These are phyloP conservation scores for Xestia ashworthii DNA, from an alignment of 2,888 invertebrate genomes.

Conservation along the genomic window DNA sequence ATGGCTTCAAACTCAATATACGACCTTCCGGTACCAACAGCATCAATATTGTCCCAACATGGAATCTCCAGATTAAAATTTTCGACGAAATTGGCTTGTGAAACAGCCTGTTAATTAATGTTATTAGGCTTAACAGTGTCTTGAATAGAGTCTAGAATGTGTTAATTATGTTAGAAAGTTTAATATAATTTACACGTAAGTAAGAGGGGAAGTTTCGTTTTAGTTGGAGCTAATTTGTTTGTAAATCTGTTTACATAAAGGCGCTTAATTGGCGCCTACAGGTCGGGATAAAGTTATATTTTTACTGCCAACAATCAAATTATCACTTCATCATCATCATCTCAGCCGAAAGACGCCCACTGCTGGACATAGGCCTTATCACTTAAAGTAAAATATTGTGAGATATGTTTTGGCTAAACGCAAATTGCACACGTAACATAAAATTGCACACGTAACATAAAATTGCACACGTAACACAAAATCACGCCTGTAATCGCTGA, in stretches of 20 bases:
- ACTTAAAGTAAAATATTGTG: background rate
- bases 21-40: slow-evolving; percentile 38
- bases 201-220: background rate
- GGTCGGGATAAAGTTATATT: background rate
- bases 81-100: slow-evolving; percentile 24
- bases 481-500: too few species aligned
- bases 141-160: slow-evolving; percentile 21
- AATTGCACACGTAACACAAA: too few species aligned
- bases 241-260: slow-evolving; percentile 2
- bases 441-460: too few species aligned
- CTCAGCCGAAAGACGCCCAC: too few species aligned
- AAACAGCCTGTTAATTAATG: slow-evolving; percentile 28
- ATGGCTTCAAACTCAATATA: slow-evolving; percentile 58
- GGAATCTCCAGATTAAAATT: slow-evolving; percentile 51
- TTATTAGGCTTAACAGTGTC: slow-evolving; percentile 14
- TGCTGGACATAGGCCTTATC: too few species aligned
- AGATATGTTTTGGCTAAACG: background rate
- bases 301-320: background rate
- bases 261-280: background rate
- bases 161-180: slow-evolving; percentile 21
- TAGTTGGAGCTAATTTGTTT: slow-evolving; percentile 4
- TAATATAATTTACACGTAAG: slow-evolving; percentile 1
- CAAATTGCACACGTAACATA: too few species aligned
- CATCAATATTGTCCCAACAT: slow-evolving; percentile 39
- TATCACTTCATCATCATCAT: too few species aligned